Evolutionary conservation across 2,113 vertebrate genomes (phyloP).

Genomic region (Saimiri boliviensis): DNA sequence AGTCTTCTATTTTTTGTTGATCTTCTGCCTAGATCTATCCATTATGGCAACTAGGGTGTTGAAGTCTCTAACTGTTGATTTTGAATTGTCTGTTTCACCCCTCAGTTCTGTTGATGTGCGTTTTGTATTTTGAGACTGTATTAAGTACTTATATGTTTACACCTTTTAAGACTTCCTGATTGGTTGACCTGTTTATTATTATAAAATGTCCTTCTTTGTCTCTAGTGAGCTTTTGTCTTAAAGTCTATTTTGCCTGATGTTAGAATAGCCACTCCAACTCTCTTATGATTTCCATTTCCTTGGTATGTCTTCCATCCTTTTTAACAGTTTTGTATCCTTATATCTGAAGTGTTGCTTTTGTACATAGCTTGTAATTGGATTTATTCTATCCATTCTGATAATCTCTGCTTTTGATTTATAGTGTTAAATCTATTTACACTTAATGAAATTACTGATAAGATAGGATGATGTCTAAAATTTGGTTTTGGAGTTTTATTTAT

Average conservation of each 20-base stretch:
- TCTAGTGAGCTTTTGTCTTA: neutral
- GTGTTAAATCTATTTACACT: neutral
- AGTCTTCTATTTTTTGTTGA: neutral
- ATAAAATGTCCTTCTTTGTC: neutral
- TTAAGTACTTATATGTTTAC: neutral
- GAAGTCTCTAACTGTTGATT: neutral
- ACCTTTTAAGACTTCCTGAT: neutral
- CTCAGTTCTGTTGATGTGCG: neutral
- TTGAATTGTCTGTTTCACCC: neutral
- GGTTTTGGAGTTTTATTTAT: neutral
- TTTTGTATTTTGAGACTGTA: neutral
- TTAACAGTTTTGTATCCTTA: neutral
- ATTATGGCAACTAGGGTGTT: neutral
- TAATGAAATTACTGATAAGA: neutral
- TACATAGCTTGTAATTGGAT: neutral
- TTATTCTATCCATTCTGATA: neutral
- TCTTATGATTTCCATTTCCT: neutral
- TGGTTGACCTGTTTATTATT: neutral
- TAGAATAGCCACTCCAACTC: neutral
- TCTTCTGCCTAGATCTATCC: neutral
- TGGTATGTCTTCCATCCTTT: neutral
- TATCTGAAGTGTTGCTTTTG: neutral
- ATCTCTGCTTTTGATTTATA: neutral
- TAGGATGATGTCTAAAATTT: neutral
- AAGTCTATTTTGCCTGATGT: neutral